These are phyloP conservation scores for Ceratosolen fusciceps DNA, from an alignment of 1,140 invertebrate species.

Conservation along the genomic window DNA sequence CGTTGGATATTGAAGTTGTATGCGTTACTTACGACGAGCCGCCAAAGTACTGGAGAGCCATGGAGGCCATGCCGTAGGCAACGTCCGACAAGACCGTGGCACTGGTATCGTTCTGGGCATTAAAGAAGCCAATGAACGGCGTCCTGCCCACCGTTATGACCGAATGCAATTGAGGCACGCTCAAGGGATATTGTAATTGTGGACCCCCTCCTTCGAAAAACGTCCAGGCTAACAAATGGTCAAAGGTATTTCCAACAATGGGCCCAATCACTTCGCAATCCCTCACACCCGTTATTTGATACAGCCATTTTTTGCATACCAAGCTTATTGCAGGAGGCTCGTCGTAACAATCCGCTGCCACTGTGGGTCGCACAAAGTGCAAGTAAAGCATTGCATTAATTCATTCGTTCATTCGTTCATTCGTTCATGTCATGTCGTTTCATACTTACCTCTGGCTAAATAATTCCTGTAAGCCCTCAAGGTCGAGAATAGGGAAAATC, in stretches of 20 bases:
- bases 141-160: conserved; percentile 85
- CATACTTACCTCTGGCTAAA: conserved; percentile 79
- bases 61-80: conserved; percentile 89
- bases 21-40: conserved; percentile 82
- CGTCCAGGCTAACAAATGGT: conserved; percentile 87
- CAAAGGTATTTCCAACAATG: conserved; percentile 84
- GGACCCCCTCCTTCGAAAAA: conserved; percentile 85
- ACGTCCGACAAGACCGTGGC: conserved; percentile 85
- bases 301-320: conserved; percentile 87
- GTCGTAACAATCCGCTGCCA: conserved; percentile 80
- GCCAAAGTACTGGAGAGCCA: conserved; percentile 84
- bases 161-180: conserved; percentile 83
- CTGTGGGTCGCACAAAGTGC: conserved; percentile 68
- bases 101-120: conserved; percentile 87
- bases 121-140: conserved; percentile 91
- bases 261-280: conserved; percentile 86
- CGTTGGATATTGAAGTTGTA: conserved; percentile 8
- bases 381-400: no score
- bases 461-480: conserved; percentile 85
- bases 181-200: conserved; percentile 81
- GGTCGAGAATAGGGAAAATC: conserved; percentile 86
- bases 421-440: no score
- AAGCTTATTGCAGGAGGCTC: conserved; percentile 75
- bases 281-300: conserved; percentile 83
- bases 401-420: no score